Evolutionary conservation across 1,140 invertebrate genomes (phyloP), one percentile per base, ranked within the genome.

Genomic region (Cheumatopsyche charites): DNA sequence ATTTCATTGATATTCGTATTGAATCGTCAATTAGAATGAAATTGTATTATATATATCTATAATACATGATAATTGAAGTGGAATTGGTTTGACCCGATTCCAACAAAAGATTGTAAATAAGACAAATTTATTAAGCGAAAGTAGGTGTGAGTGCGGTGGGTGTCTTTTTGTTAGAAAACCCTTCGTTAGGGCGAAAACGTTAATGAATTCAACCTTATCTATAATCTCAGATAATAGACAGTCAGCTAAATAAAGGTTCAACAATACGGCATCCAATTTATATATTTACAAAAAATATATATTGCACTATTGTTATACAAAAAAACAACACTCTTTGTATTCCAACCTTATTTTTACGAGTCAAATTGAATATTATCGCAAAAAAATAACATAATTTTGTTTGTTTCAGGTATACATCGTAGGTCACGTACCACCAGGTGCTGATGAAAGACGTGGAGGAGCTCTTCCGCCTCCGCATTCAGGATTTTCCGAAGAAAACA

Each of bases 371-470:
- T n/a, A n/a, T 36, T 36, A 36, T 36, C 9, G n/a, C n/a, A n/a
- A 36, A 9, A 4, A 36, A 36, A 36, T 36, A 47, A 47, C 45
- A n/a, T 17, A 6, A 6, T 58, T 58, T 58, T 17, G 3, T 36
- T 68, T 68, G 66, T 81, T 81, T 43, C 83, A 97, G 94, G 93
- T 96, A 1, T 94, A 94, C 78, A 89, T 97, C 61, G 90, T 95
- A 23, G 93, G 94, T 0, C 95, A 97, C 80, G 91, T 94, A 77
- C 91, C 94, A 0, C 94, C 94, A 0, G 95, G 95, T 0, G 89
- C 90, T 1, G 92, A 95, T 79, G 94, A 94, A 77, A 87, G 93
- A 25, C 88, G 90, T 23, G 85, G 88, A 45, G 88, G 88, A 0
- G 84, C 88, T 25, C 81, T 87, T 23, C 83, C 84, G 7, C 82